A percentile compares a stretch with the other conserved stretches of the same genome.
phyloP scores from a whole-genome alignment of 1,140 invertebrate species.

The Drosophila prosaltans region DNA sequence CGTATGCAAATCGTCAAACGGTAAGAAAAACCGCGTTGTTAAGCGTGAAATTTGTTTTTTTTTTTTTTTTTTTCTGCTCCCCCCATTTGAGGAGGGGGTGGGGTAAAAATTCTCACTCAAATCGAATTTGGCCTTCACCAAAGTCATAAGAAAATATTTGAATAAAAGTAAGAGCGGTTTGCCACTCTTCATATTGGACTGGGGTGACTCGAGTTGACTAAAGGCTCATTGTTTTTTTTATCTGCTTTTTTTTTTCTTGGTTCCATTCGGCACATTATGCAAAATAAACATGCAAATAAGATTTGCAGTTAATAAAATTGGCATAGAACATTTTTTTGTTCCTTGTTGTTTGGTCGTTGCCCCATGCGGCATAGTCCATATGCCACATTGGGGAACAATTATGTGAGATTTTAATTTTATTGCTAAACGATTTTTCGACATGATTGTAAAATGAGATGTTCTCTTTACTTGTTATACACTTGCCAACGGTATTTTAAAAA shows the following conservation, averaged over 20 bases:
- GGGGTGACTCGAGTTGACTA: conserved; percentile 34
- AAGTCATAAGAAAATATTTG: conserved; percentile 79
- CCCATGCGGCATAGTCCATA: conserved; percentile 48
- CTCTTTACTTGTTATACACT: not conserved
- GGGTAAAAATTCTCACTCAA: conserved; percentile 49
- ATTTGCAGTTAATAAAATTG: conserved; percentile 82
- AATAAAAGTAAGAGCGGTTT: conserved; percentile 61
- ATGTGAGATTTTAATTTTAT: conserved; percentile 75
- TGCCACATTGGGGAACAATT: conserved; percentile 78
- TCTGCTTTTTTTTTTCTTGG: not conserved
- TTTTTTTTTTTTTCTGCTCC: conserved; percentile 14
- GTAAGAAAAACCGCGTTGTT: conserved; percentile 69
- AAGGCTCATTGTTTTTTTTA: conserved; percentile 53
- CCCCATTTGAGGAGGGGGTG: conserved; percentile 19
- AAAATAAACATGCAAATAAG: conserved; percentile 83
- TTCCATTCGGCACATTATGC: conserved; percentile 69
- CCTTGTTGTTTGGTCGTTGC: conserved; percentile 13
- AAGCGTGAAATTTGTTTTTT: conserved; percentile 82
- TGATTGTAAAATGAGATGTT: conserved; percentile 20
- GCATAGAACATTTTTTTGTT: conserved; percentile 62
- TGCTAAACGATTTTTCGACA: conserved; percentile 68
- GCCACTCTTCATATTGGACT: conserved; percentile 13
- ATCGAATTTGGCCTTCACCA: conserved; percentile 71
- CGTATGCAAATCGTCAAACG: conserved; percentile 74
- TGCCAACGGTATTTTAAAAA: not conserved